Evolutionary conservation across 2,888 invertebrate species (phyloP).

Genomic region (Criorhina ranunculi): DNA sequence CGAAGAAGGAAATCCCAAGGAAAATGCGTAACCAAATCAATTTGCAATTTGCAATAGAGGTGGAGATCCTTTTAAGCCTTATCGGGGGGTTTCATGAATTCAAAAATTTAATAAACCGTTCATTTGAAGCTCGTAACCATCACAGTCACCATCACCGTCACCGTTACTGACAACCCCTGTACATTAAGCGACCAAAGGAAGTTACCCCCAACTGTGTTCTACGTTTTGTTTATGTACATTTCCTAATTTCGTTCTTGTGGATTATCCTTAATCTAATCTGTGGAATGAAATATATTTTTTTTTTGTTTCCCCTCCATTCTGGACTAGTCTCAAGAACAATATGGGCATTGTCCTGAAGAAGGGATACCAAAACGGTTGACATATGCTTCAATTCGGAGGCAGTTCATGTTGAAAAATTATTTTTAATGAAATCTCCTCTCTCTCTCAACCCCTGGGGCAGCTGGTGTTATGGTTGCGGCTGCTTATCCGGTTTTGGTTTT

Average conservation of each 20-base stretch:
- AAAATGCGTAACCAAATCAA: constrained; percentile 73
- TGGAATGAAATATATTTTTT: constrained; percentile 57
- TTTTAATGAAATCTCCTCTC: constrained; percentile 37
- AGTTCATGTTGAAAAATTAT: constrained; percentile 31
- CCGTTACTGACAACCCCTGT: constrained; percentile 10
- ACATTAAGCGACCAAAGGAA: constrained; percentile 24
- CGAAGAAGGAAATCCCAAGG: constrained; percentile 26
- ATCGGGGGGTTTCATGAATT: constrained; percentile 27
- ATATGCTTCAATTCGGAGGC: constrained; percentile 49
- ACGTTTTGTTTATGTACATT: constrained; percentile 45
- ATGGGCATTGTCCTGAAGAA: constrained; percentile 21
- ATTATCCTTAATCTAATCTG: constrained; percentile 75
- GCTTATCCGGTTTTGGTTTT: constrained; percentile 53
- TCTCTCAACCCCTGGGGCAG: constrained; percentile 66
- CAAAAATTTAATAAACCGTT: constrained; percentile 64
- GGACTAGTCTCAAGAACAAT: constrained; percentile 49
- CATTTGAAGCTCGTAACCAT: constrained; percentile 25
- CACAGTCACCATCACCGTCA: too few species aligned
- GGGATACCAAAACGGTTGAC: constrained; percentile 46
- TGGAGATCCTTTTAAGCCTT: constrained; percentile 57
- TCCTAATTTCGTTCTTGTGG: constrained; percentile 70
- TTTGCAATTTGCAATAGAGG: constrained; percentile 63
- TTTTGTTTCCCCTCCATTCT: constrained; percentile 41
- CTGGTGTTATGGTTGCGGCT: constrained; percentile 11
- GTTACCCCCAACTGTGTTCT: constrained; percentile 14